Evolutionary conservation across 2,888 invertebrate species (phyloP).

Genomic region (Agelastica alni): DNA sequence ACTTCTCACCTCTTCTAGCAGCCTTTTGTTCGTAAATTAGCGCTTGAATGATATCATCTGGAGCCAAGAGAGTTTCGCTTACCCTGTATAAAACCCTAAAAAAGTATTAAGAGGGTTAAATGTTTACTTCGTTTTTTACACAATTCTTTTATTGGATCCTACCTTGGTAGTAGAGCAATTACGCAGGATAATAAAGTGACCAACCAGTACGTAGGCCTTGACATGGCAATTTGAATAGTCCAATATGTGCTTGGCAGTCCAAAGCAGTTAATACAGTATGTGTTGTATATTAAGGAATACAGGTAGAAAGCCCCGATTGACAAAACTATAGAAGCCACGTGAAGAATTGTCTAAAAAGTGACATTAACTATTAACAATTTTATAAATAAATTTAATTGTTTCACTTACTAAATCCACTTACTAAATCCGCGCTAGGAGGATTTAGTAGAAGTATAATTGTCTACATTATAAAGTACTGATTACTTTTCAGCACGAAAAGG

Average conservation of each 20-base stretch:
- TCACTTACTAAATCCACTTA: too few species aligned
- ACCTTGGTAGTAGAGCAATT: slow-evolving; percentile 83
- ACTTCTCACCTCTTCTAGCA: slow-evolving; percentile 64
- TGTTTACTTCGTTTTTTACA: slow-evolving; percentile 1
- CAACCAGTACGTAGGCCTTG: slow-evolving; percentile 79
- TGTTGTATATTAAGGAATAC: slow-evolving; percentile 84
- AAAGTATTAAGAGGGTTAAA: slow-evolving; percentile 25
- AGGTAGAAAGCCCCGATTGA: slow-evolving; percentile 82
- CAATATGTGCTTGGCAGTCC: slow-evolving; percentile 85
- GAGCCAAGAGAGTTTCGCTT: slow-evolving; percentile 69
- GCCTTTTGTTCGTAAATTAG: slow-evolving; percentile 64
- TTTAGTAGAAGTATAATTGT: too few species aligned
- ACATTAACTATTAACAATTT: not conserved
- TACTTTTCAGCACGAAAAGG: too few species aligned
- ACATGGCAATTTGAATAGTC: slow-evolving; percentile 80
- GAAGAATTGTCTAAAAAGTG: slow-evolving; percentile 78
- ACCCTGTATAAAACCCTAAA: slow-evolving; percentile 72
- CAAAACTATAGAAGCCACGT: slow-evolving; percentile 73
- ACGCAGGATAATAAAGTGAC: slow-evolving; percentile 76
- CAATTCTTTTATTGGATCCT: slow-evolving; percentile 40
- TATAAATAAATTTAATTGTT: too few species aligned
- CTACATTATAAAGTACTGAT: too few species aligned
- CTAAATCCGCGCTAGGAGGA: too few species aligned
- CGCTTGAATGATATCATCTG: slow-evolving; percentile 76
- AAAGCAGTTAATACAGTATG: slow-evolving; percentile 78